A percentile compares a stretch with the other conserved stretches of the same genome.
These are phyloP conservation scores for Semaprochilodus insignis DNA, from an alignment of 2,797 vertebrate species.

Conservation along the genomic window DNA sequence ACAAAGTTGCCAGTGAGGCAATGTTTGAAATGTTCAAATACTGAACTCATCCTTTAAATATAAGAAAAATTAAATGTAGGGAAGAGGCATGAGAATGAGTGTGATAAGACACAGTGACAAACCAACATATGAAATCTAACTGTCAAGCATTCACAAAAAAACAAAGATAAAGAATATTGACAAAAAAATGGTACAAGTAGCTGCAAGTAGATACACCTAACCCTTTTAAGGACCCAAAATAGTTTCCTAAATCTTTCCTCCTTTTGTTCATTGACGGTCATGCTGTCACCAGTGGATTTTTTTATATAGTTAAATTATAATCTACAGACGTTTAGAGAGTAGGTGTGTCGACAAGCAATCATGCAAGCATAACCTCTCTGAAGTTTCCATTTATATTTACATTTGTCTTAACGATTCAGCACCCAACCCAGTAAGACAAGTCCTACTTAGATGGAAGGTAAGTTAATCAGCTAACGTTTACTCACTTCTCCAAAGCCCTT, in stretches of 20 bases:
- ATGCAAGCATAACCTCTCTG: neutral
- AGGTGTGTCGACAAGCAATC: neutral
- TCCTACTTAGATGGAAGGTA: neutral
- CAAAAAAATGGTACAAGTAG: neutral
- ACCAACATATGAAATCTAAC: neutral
- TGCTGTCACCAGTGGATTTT: too few relatives aligned
- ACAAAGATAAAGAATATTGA: neutral
- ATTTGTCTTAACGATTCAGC: neutral
- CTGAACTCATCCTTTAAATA: slow-evolving; percentile 36
- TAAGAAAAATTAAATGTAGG: slow-evolving; percentile 1
- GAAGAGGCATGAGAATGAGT: neutral
- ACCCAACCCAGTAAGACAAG: neutral
- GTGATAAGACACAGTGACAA: slow-evolving; percentile 6
- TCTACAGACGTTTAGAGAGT: neutral
- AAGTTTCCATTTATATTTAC: neutral
- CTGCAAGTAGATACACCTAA: neutral
- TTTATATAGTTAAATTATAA: too few relatives aligned
- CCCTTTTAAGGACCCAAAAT: too few relatives aligned
- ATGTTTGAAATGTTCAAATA: neutral
- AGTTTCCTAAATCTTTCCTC: too few relatives aligned
- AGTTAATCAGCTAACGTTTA: neutral
- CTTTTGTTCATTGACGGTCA: too few relatives aligned
- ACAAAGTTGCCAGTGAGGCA: neutral
- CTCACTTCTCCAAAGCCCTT: neutral
- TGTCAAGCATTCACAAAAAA: neutral